phyloP scores from a whole-genome alignment of 2,113 vertebrate genomes.

The Gadus macrocephalus region DNA sequence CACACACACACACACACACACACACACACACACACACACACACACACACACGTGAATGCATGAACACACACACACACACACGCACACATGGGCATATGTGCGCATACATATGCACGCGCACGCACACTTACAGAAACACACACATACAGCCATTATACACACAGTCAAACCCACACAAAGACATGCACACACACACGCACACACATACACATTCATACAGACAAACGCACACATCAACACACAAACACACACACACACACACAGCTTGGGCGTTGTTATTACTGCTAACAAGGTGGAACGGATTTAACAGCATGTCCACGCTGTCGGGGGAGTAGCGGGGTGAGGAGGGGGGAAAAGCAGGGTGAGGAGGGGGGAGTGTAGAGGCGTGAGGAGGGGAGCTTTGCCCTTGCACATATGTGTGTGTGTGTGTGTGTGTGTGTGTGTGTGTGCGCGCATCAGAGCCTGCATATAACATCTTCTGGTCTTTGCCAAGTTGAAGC shows the following conservation, averaged over 20 bases:
- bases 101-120: not conserved
- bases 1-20: too few species aligned
- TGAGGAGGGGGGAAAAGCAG: not conserved
- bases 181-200: not conserved
- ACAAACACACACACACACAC: not conserved
- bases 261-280: constrained; percentile 31
- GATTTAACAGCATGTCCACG: constrained; percentile 39
- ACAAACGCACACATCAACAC: not conserved
- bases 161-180: too few species aligned
- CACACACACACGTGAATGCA: too few species aligned
- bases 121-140: constrained; percentile 6
- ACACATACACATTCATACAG: not conserved
- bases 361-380: too few species aligned
- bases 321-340: constrained; percentile 13
- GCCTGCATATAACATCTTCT: too few species aligned
- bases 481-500: too few species aligned
- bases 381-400: constrained; percentile 5
- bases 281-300: constrained; percentile 46
- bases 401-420: constrained; percentile 23
- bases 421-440: not conserved
- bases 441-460: not conserved
- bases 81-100: not conserved
- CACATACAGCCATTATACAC: not conserved
- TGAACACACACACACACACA: not conserved
- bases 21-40: too few species aligned